Conservation (phyloP, 2,888 invertebrate genomes). For the Trisateles emortualis region DNA sequence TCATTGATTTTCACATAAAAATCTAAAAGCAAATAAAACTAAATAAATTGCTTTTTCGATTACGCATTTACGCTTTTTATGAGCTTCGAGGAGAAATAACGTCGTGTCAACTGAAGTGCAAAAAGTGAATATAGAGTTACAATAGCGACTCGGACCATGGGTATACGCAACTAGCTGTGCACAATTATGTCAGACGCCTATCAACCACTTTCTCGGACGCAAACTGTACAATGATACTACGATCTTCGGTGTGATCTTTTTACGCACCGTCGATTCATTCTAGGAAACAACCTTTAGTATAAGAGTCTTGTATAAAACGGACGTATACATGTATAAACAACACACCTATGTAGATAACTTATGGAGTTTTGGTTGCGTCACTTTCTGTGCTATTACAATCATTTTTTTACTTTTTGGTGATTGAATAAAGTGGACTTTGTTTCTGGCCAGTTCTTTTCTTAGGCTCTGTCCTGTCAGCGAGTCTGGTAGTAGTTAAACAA, state of each 20-base stretch:
- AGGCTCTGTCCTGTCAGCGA: no score
- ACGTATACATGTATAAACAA: neutral
- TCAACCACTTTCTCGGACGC: conserved; percentile 75
- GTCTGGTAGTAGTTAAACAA: no score
- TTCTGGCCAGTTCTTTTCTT: no score
- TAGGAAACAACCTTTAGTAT: conserved; percentile 5
- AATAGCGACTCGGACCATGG: conserved; percentile 29
- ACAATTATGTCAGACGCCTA: conserved; percentile 80
- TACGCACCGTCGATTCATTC: conserved; percentile 57
- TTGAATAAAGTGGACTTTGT: no score
- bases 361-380: no score
- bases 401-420: no score
- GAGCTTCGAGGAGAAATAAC: neutral
- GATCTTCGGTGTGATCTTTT: conserved; percentile 51
- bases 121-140: conserved; percentile 43
- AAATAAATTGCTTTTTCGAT: neutral
- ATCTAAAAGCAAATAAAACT: neutral
- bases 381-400: no score
- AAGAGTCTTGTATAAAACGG: neutral
- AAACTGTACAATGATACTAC: conserved; percentile 38
- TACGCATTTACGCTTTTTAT: neutral
- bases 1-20: no score
- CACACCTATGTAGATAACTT: no score
- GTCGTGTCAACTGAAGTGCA: conserved; percentile 10
- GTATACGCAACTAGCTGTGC: conserved; percentile 53